phyloP scores from a whole-genome alignment of 2,113 vertebrate species.

The Anarhynchus alexandrinus region DNA sequence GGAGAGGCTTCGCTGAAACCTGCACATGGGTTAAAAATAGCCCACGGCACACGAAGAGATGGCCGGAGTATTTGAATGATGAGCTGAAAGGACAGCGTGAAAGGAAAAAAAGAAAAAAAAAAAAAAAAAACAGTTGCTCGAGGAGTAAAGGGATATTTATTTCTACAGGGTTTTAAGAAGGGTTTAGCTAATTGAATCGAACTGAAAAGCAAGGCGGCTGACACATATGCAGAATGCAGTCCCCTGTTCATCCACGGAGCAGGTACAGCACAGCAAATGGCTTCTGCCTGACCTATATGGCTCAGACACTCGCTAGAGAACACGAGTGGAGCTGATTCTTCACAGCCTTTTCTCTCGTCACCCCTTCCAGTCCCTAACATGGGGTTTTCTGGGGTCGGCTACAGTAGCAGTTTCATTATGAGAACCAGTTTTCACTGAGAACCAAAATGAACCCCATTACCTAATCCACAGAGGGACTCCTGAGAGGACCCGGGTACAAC shows the following conservation, averaged over 20 bases:
- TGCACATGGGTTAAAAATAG: background rate
- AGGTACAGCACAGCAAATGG: slow-evolving; percentile 10
- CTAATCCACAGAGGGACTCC: background rate
- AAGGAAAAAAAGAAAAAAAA: background rate
- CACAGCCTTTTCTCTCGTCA: background rate
- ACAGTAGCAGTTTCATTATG: background rate
- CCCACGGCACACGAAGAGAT: background rate
- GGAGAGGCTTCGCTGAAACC: background rate
- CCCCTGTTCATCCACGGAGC: background rate
- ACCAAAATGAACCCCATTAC: background rate
- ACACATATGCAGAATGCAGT: background rate
- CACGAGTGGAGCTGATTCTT: background rate
- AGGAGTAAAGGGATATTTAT: background rate
- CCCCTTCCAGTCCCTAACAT: background rate
- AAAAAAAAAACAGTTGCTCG: background rate
- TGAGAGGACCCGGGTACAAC: fast-evolving
- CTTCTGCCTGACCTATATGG: slow-evolving; percentile 48
- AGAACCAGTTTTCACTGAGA: background rate
- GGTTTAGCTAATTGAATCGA: background rate
- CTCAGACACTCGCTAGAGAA: background rate
- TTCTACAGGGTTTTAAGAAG: background rate
- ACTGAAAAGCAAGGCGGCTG: background rate
- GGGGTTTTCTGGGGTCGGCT: background rate
- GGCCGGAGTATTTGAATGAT: background rate
- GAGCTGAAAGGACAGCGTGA: background rate